Evolutionary conservation across 2,888 invertebrate species (phyloP).

Genomic region (Apantesis nais): DNA sequence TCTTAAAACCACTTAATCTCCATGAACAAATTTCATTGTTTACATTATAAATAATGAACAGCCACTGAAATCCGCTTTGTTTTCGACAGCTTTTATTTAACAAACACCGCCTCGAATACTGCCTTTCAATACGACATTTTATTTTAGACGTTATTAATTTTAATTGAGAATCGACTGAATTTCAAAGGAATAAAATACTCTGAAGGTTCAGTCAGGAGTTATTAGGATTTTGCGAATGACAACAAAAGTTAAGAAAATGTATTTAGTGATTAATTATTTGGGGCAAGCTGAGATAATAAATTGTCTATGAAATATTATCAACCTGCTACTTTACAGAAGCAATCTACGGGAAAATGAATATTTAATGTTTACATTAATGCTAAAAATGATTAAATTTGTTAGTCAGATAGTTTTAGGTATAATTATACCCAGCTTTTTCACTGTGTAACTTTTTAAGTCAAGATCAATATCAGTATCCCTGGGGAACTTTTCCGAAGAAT

Average conservation of each 20-base stretch:
- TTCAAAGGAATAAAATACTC: constrained; percentile 32
- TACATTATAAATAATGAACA: constrained; percentile 53
- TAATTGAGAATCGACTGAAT: constrained; percentile 44
- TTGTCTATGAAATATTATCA: background rate
- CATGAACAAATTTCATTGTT: no score
- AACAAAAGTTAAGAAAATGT: constrained; percentile 34
- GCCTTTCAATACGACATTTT: constrained; percentile 37
- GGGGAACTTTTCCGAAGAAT: no score
- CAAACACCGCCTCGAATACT: constrained; percentile 21
- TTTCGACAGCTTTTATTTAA: constrained; percentile 42
- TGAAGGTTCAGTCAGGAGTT: constrained; percentile 31
- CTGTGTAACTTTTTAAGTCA: no score
- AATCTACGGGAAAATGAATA: background rate
- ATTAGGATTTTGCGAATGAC: constrained; percentile 37
- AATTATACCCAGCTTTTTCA: no score
- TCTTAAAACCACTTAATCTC: no score
- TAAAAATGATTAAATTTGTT: background rate
- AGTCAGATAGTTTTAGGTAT: background rate
- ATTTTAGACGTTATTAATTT: constrained; percentile 47
- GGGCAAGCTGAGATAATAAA: constrained; percentile 21
- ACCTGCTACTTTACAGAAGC: background rate
- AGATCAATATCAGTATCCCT: no score
- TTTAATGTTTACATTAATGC: background rate
- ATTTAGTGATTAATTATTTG: constrained; percentile 43
- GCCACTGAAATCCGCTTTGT: constrained; percentile 40